These are phyloP conservation scores for Cuculus canorus DNA, from an alignment of 2,797 vertebrate species.

Conservation along the genomic window DNA sequence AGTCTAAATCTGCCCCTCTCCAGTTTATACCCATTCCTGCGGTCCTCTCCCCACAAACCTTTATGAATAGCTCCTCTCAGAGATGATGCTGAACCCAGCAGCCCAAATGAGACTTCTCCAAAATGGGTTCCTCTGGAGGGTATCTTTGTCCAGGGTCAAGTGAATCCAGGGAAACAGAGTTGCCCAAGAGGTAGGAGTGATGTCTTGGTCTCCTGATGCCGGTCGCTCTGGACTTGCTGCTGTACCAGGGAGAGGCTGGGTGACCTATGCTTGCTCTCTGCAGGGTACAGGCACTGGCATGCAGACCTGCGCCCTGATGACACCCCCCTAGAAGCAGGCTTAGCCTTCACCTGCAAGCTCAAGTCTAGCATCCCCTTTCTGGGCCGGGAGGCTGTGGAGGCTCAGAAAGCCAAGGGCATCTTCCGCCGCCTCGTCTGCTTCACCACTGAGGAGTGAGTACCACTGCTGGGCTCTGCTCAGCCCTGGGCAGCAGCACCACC, in stretches of 20 bases:
- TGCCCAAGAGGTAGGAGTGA: neutral
- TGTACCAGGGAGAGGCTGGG: rapidly evolving
- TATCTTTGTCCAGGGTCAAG: neutral
- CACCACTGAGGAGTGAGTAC: conserved; percentile 89
- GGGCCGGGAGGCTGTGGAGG: conserved; percentile 86
- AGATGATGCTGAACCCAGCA: rapidly evolving
- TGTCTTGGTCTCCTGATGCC: neutral
- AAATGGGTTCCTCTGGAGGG: rapidly evolving
- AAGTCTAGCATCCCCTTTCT: conserved; percentile 86
- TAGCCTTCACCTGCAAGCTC: conserved; percentile 95
- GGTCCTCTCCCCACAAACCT: too few species aligned
- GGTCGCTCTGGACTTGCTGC: neutral
- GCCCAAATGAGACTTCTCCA: neutral
- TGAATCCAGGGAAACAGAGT: neutral
- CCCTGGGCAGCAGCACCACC: rapidly evolving
- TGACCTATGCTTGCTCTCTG: rapidly evolving
- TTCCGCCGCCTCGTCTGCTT: conserved; percentile 89
- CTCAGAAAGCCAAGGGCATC: conserved; percentile 85
- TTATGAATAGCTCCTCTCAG: too few species aligned
- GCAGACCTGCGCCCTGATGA: conserved; percentile 92
- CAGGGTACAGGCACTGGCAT: conserved; percentile 97
- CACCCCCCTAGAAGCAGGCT: conserved; percentile 89
- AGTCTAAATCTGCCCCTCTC: too few species aligned
- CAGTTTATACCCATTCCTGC: too few species aligned
- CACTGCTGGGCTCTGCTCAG: too few species aligned